Evolutionary conservation across 2,113 vertebrate genomes (phyloP), one percentile per base, ranked within the genome.

Genomic region (Podarcis muralis): DNA sequence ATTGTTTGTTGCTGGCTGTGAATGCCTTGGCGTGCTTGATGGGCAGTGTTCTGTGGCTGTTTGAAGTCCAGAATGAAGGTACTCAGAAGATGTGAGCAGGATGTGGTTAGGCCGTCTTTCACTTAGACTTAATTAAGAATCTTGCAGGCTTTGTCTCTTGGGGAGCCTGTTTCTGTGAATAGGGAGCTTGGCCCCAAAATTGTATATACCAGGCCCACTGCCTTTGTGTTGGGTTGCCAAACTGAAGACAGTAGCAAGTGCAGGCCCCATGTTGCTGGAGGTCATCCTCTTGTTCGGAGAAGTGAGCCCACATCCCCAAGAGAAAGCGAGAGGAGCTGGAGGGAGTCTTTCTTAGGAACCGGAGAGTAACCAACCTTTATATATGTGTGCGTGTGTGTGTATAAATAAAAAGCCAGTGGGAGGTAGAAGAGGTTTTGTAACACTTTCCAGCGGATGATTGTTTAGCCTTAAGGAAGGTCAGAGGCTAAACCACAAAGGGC

Each of bases 121-220:
- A 95, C 96, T 96, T 92, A 43, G 94, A 91, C 96, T 97, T 97
- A 95, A 98, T 97, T 96, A 97, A 97, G 96, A 96, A 97, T 96
- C 96, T 95, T 75, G 16, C 90, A 77, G 90, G 92, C 97, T 98
- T 98, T 98, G 97, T 98, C 93, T 95, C 77, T 25, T 87, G 89
- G 94, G 96, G 62, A 95, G 93, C 95, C 95, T 35, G 74, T 93
- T 96, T 93, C 48, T 7, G 84, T 93, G 96, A 96, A 94, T 95
- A 95, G 95, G 93, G n/a, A 94, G 90, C 92, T 94, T 88, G 90
- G 93, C 91, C 76, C 86, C 92, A 88, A 94, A 85, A 93, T 95
- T 90, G 86, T 91, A 88, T 78, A 72, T 92, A 90, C 93, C 16
- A 93, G 48, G 90, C 93, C 80, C 48, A 11, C 88, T 1, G 93